Evolutionary conservation across 1,140 invertebrate genomes (phyloP).

Genomic region (Araneus ventricosus): DNA sequence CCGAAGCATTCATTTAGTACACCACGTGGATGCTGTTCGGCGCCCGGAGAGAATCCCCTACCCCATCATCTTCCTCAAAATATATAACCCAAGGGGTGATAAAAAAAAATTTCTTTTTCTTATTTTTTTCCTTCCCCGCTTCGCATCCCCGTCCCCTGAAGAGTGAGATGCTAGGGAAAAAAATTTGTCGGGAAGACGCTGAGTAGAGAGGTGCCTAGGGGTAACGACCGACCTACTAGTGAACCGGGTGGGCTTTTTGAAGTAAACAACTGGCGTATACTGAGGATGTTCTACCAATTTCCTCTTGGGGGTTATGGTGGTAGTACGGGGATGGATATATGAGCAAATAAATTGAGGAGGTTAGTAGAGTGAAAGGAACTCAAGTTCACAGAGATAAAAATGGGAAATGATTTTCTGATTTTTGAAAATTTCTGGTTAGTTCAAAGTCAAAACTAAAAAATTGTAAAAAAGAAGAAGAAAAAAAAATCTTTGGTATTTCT

Average conservation of each 20-base stretch:
- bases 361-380: constrained; percentile 19
- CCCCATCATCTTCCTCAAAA: constrained; percentile 33
- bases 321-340: too few relatives aligned
- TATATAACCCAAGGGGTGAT: constrained; percentile 54
- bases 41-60: neutral
- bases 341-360: constrained; percentile 22
- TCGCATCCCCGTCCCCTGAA: neutral
- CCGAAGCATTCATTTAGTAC: constrained; percentile 25
- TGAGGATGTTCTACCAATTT: constrained; percentile 56
- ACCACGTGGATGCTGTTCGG: neutral
- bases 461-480: too few relatives aligned
- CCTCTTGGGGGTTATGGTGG: neutral
- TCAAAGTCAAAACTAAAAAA: too few relatives aligned
- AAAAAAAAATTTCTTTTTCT: constrained; percentile 19
- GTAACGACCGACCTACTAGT: constrained; percentile 66
- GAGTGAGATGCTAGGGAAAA: neutral
- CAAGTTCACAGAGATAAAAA: too few relatives aligned
- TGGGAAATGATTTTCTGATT: too few relatives aligned
- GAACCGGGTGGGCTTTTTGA: neutral
- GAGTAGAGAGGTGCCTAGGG: constrained; percentile 29
- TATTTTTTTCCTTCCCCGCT: constrained; percentile 3
- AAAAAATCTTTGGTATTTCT: too few relatives aligned
- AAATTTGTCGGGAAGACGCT: neutral
- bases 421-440: too few relatives aligned
- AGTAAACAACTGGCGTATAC: constrained; percentile 59